Conservation (phyloP, 2,888 invertebrate species). For the Sylvicola fuscatus region DNA sequence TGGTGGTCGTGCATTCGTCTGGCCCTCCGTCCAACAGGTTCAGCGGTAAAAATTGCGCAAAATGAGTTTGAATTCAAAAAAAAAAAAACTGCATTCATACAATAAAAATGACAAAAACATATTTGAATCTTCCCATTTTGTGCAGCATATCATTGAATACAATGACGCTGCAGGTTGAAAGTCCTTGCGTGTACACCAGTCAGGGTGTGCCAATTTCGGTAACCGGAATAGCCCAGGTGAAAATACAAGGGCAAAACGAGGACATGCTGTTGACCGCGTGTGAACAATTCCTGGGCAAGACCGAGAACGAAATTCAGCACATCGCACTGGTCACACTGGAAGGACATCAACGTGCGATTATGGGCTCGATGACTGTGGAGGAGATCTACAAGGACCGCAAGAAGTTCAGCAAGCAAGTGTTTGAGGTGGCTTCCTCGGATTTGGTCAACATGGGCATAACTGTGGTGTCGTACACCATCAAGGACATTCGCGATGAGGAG, state of each 20-base stretch:
- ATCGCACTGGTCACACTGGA: conserved; percentile 82
- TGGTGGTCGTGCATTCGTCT: conserved; percentile 92
- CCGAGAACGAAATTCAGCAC: conserved; percentile 71
- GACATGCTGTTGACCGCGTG: conserved; percentile 66
- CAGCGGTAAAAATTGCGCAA: conserved; percentile 34
- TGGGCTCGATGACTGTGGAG: conserved; percentile 94
- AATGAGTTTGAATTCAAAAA: neutral
- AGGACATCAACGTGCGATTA: conserved; percentile 86
- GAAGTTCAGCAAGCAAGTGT: conserved; percentile 87
- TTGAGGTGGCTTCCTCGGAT: conserved; percentile 88
- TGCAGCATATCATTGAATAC: conserved; percentile 84
- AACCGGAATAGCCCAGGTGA: conserved; percentile 92
- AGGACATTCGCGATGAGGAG: conserved; percentile 89
- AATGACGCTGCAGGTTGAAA: conserved; percentile 92
- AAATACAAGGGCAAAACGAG: conserved; percentile 53
- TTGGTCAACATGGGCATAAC: conserved; percentile 93
- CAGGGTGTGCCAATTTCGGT: conserved; percentile 95
- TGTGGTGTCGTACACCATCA: conserved; percentile 84
- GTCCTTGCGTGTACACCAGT: conserved; percentile 87
- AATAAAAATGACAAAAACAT: neutral
- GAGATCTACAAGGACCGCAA: conserved; percentile 92
- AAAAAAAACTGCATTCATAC: neutral
- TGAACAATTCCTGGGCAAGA: conserved; percentile 83
- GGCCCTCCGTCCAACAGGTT: conserved; percentile 78
- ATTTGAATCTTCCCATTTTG: conserved; percentile 8